Conservation (phyloP, 2,113 vertebrate species). For the Dipodomys spectabilis region DNA sequence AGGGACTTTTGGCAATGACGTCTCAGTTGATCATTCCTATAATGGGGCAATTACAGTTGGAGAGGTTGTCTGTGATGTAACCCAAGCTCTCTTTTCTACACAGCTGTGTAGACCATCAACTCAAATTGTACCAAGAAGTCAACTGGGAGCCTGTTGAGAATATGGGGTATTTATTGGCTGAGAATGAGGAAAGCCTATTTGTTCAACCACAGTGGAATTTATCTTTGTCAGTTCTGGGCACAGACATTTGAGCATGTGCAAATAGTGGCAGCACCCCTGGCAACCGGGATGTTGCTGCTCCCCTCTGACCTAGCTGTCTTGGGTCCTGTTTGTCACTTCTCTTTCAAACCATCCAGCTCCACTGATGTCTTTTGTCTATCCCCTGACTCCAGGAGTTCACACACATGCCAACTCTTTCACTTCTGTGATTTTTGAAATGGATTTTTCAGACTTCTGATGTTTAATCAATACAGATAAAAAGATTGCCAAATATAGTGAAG, state of each 20-base stretch:
- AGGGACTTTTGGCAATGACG: slow-evolving; percentile 73
- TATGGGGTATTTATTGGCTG: slow-evolving; percentile 79
- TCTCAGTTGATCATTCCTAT: slow-evolving; percentile 79
- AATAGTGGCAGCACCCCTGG: slow-evolving; percentile 46
- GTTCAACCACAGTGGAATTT: slow-evolving; percentile 78
- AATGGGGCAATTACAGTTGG: slow-evolving; percentile 80
- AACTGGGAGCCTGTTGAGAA: slow-evolving; percentile 69
- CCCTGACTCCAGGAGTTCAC: background rate
- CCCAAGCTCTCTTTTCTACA: slow-evolving; percentile 74
- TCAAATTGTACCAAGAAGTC: slow-evolving; percentile 76
- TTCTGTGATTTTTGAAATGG: slow-evolving; percentile 1
- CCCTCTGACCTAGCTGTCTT: slow-evolving; percentile 1
- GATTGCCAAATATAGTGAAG: background rate
- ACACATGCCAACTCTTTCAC: background rate
- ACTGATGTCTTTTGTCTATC: background rate
- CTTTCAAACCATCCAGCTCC: background rate
- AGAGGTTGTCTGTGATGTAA: slow-evolving; percentile 78
- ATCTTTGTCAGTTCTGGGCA: slow-evolving; percentile 67
- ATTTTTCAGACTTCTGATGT: slow-evolving; percentile 65
- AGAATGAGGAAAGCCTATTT: slow-evolving; percentile 76
- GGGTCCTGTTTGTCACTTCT: slow-evolving; percentile 15
- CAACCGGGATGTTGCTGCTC: slow-evolving; percentile 17
- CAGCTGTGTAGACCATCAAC: slow-evolving; percentile 80
- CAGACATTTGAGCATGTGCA: slow-evolving; percentile 54
- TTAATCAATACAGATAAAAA: slow-evolving; percentile 60